Evolutionary conservation across 2,797 vertebrate species (phyloP), one percentile per base, ranked within the genome.

Genomic region (Erithacus rubecula): DNA sequence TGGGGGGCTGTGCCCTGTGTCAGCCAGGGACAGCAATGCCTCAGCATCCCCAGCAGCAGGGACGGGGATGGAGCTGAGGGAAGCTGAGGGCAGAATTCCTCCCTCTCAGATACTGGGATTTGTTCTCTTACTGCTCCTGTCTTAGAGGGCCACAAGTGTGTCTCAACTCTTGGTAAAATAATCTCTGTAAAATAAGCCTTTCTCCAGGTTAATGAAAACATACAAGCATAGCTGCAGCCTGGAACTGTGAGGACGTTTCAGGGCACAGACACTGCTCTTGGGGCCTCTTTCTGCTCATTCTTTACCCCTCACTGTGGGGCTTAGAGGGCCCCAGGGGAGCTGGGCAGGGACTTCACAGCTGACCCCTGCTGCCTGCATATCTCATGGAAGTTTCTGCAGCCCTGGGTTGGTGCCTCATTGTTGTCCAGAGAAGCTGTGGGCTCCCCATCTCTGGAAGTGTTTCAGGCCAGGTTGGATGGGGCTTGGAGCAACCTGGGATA

Each of bases 261-360:
- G 62, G n/a, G 27, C 26, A 22, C 32, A 41, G 69, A 8, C 11
- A 0, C n/a, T n/a, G 47, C 37, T 64, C 51, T 13, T 2, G 29
- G 39, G 44, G 32, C 43, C 29, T 59, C 68, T 32, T 56, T 37
- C 39, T 77, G 39, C 41, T 74, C 1, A 0, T 56, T 80, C 59
- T 44, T 62, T 37, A 26, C 16, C 18, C 29, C 10, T 44, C 46
- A 7, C 11, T 0, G 0, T 2, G 10, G 43, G n/a, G 14, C 62
- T 32, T 11, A 15, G 2, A 4, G 32, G 5, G 44, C 10, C 11
- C 3, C 58, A 7, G 51, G 53, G 46, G 19, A 64, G 44, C 11
- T 4, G 4, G 29, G 34, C 3, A 2, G 53, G n/a, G 41, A 6
- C 0, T 67, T 85, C 14, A 8, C 47, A 52, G 6, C 63, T 29